Percentiles rank a stretch among this genome's conserved stretches.
Evolutionary conservation across 2,797 vertebrate genomes (phyloP).

Genomic region (Spinus olivaceus): DNA sequence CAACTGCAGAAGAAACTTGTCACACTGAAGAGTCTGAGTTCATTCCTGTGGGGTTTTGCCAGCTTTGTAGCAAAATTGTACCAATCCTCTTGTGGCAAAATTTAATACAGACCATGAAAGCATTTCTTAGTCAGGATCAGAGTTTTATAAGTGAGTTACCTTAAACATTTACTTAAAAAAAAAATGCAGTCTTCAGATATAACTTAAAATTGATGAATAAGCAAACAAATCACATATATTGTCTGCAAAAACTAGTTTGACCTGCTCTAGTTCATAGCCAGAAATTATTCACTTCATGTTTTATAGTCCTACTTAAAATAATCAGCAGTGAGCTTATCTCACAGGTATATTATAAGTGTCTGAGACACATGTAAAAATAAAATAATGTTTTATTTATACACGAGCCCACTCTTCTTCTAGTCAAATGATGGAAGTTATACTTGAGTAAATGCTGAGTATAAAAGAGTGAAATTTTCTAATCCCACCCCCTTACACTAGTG

Average conservation of each 20-base stretch:
- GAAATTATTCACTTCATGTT: background rate
- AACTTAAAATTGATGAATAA: background rate
- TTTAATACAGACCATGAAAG: background rate
- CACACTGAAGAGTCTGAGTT: background rate
- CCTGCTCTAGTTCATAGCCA: background rate
- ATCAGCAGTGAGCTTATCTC: background rate
- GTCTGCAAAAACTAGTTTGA: background rate
- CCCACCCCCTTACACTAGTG: accelerated
- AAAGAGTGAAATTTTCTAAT: background rate
- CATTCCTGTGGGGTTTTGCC: background rate
- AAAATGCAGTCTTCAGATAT: background rate
- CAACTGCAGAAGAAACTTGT: background rate
- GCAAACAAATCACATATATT: background rate
- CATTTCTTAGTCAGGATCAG: background rate
- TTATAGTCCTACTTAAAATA: background rate
- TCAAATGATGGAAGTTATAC: background rate
- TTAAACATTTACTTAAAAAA: background rate
- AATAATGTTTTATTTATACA: background rate
- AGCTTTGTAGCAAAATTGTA: background rate
- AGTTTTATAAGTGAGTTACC: background rate
- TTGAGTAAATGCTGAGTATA: background rate
- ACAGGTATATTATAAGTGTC: background rate
- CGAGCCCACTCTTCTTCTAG: background rate
- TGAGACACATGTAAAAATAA: background rate
- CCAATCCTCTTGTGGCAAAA: background rate